Evolutionary conservation across 2,797 vertebrate species (phyloP), one percentile per base, ranked within the genome.

Genomic region (Okamejei kenojei): DNA sequence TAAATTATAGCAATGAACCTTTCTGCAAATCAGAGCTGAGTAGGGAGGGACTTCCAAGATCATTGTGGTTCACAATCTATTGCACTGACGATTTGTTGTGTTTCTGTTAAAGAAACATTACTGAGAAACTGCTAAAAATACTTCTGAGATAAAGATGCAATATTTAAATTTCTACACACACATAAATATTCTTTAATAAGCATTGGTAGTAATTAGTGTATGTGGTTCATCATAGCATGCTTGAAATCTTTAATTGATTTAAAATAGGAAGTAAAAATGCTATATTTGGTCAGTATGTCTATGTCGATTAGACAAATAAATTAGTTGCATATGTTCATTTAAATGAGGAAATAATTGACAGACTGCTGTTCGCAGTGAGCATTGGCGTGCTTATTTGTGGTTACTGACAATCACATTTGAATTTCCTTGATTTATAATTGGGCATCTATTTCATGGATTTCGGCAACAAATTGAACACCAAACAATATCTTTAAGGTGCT

Each of bases 1-100:
- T 92, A 92, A 92, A 73, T 92, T 92, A 92, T 73, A 76, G 13
- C 23, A 76, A 92, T 92, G 13, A 76, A 45, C 68, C 71, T 76
- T 92, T 68, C 90, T 29, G 4, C 90, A 73, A 92, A 92, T 92
- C 68, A 92, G 68, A 92, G 23, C 35, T 26, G 35, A 74, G 68
- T 54, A 13, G 90, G 84, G 90, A 45, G 90, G 90, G 90, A 92
- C 35, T 76, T 73, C 23, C 90, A 92, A 92, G 38, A 54, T 76
- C 71, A 91, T 74, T 91, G 35, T 91, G 35, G 35, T 91, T 73
- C 35, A 91, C 32, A 91, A 73, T 91, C 90, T 45, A 91, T 54
- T 29, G 68, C 71, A 54, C 11, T 29, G 68, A 76, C 76, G 38
- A 74, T 92, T 45, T 92, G 90, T 92, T 92, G 23, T 76, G 21